Evolutionary conservation across 2,888 invertebrate genomes (phyloP), one percentile per base, ranked within the genome.

Genomic region (Ephialtes manifestator): DNA sequence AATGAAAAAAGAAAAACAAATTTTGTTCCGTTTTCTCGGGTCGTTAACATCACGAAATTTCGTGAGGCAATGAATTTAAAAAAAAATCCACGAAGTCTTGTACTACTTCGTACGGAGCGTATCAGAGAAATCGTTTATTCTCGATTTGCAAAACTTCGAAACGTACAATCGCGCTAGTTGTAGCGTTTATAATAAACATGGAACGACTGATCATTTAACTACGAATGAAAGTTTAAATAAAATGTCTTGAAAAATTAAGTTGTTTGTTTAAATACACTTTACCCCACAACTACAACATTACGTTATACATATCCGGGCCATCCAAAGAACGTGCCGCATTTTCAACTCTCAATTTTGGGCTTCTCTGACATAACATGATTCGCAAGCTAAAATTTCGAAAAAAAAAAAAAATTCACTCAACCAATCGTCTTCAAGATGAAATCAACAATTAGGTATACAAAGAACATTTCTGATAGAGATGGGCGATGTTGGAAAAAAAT

Each of bases 131-230:
- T 20, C 39, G 35, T 71, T 15, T 51, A 72, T 43, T 43, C 24
- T 48, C 35, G 58, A 55, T 55, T 55, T 35, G 39, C 53, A 39
- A 55, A 24, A 71, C 55, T 20, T 71, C 20, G 20, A 7, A 39
- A 20, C 55, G 55, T 71, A 71, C 55, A 58, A 72, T 72, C 39
- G 43, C 55, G 43, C 10, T 24, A 72, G 55, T 72, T 53, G 28
- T 72, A 72, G 55, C 72, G 55, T 72, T 72, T 72, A 72, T 68
- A 68, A 68, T 58, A 24, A 58, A 67, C 58, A 43, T 72, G 39
- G 24, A 72, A 72, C 72, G 72, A 72, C 55, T 72, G 72, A 71
- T 55, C 53, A 53, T 71, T 71, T 35, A 68, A 71, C 55, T 71
- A 71, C 71, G 39, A 20, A 55, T 35, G 71, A 72, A 72, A 72